Evolutionary conservation across 2,888 invertebrate species (phyloP).

Genomic region (Melinopterus prodromus): DNA sequence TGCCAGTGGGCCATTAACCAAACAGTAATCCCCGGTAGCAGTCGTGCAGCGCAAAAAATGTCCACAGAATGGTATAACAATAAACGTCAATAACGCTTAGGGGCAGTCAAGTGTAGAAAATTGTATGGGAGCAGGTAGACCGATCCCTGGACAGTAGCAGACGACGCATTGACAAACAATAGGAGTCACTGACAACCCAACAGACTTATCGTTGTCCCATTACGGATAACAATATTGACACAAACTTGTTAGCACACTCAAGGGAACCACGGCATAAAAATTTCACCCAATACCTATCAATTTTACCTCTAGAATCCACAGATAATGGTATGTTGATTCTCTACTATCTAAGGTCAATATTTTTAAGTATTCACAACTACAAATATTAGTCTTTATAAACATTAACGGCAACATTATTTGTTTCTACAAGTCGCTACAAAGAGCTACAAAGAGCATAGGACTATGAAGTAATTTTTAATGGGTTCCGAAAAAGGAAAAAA

Average conservation of each 20-base stretch:
- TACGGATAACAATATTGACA: slow-evolving; percentile 4
- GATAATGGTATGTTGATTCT: background rate
- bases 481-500: slow-evolving; percentile 9
- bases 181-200: background rate
- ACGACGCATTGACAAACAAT: background rate
- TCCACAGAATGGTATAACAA: background rate
- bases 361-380: background rate
- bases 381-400: background rate
- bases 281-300: background rate
- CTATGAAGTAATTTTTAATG: background rate
- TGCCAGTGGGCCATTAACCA: slow-evolving; percentile 4
- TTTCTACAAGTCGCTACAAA: background rate
- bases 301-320: background rate
- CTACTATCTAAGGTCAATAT: background rate
- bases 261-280: background rate
- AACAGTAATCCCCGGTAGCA: slow-evolving; percentile 4
- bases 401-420: background rate
- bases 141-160: background rate
- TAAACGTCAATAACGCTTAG: background rate
- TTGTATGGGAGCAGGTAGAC: background rate
- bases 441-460: too few relatives aligned
- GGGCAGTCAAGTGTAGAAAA: background rate
- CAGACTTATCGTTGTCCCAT: slow-evolving; percentile 4
- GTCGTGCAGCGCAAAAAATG: slow-evolving; percentile 4
- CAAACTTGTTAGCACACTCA: background rate